Conservation (phyloP, 1,140 invertebrate species). For the Nasonia giraulti region DNA sequence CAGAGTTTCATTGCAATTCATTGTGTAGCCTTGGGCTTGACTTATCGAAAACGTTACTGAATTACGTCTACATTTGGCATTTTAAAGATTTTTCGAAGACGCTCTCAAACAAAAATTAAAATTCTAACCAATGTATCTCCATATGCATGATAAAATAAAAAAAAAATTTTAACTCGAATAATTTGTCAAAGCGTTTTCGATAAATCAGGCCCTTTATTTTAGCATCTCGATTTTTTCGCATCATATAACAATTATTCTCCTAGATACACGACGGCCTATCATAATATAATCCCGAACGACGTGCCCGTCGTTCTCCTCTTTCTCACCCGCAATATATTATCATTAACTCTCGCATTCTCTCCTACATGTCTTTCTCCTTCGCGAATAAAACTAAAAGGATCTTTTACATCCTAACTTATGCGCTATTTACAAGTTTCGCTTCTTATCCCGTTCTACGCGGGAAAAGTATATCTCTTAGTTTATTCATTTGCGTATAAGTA, state of each 20-base stretch:
- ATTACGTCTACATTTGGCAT: neutral
- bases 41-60: conserved; percentile 32
- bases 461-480: conserved; percentile 1
- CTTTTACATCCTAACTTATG: conserved; percentile 18
- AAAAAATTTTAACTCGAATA: neutral
- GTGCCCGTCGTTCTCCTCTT: neutral
- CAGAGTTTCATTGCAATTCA: conserved; percentile 20
- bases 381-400: conserved; percentile 35
- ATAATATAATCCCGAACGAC: neutral
- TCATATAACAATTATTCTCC: neutral
- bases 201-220: neutral
- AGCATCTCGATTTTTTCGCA: neutral
- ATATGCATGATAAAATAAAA: neutral
- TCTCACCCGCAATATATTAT: neutral
- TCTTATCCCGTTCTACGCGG: neutral
- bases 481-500: neutral
- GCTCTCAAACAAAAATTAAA: neutral
- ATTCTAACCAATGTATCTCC: neutral
- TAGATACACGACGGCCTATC: neutral
- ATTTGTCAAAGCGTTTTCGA: conserved; percentile 14
- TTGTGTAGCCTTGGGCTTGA: neutral
- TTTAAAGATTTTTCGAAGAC: conserved; percentile 17
- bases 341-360: conserved; percentile 4
- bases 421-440: conserved; percentile 46
- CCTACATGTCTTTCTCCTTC: neutral